Percentiles rank a stretch among this genome's conserved stretches.
These are phyloP conservation scores for Eidolon dupreanum DNA, from an alignment of 2,797 vertebrate species.

Conservation along the genomic window DNA sequence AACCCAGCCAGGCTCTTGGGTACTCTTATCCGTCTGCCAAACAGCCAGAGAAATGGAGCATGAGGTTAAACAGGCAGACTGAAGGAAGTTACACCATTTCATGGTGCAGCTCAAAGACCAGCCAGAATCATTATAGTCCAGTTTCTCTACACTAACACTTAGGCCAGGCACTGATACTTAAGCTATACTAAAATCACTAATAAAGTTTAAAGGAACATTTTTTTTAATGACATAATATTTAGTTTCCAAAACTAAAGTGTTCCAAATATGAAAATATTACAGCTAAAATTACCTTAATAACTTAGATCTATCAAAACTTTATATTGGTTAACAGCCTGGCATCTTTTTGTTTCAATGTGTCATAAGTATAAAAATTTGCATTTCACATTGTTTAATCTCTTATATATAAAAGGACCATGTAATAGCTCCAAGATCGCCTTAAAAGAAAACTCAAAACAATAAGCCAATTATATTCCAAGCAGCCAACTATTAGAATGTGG, in stretches of 20 bases:
- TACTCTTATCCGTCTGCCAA: not conserved
- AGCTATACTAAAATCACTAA: not conserved
- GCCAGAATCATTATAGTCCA: no score
- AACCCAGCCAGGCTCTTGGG: not conserved
- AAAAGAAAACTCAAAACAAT: constrained; percentile 11
- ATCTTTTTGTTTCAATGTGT: not conserved
- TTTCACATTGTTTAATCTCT: not conserved
- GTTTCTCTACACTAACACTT: not conserved
- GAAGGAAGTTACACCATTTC: not conserved
- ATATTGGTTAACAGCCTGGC: not conserved
- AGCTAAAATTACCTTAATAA: not conserved
- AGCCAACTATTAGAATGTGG: not conserved
- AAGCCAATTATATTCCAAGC: not conserved
- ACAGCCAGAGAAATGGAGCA: not conserved
- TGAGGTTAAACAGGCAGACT: not conserved
- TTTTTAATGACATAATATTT: not conserved
- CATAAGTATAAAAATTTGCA: not conserved
- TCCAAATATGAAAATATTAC: not conserved
- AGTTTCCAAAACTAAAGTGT: not conserved
- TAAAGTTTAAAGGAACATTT: not conserved
- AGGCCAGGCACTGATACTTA: not conserved
- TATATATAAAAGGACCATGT: not conserved
- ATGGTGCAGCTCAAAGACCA: accelerated
- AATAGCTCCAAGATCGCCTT: not conserved
- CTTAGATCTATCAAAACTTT: not conserved